Evolutionary conservation across 2,888 invertebrate species (phyloP).

Genomic region (Hyposoter didymator): DNA sequence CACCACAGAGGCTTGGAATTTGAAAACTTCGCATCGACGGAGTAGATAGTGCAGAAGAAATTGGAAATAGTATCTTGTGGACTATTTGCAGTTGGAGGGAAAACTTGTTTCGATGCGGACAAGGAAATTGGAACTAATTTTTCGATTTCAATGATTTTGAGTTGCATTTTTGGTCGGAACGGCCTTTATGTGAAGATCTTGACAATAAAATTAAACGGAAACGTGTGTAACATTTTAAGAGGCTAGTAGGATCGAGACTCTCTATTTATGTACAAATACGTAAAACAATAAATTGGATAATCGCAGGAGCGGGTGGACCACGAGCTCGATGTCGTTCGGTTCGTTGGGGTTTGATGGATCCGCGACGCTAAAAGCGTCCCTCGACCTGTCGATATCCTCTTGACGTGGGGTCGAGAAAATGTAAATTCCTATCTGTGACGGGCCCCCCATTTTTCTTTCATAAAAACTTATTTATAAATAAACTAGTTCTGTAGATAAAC

Average conservation of each 20-base stretch:
- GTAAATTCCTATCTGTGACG: conserved; percentile 55
- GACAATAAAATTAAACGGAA: conserved; percentile 77
- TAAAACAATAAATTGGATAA: conserved; percentile 51
- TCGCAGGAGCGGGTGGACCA: conserved; percentile 34
- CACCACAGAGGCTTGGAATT: no score
- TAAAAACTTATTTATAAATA: conserved; percentile 12
- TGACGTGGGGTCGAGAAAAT: conserved; percentile 45
- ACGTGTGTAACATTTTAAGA: conserved; percentile 74
- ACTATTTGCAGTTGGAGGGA: no score
- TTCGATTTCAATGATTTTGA: background rate
- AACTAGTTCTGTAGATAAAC: background rate
- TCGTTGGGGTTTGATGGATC: conserved; percentile 67
- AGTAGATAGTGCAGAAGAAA: no score
- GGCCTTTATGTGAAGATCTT: conserved; percentile 66
- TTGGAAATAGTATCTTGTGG: no score
- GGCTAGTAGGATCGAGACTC: conserved; percentile 54
- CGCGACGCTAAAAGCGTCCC: conserved; percentile 78
- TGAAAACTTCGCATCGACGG: no score
- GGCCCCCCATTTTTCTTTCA: conserved; percentile 13
- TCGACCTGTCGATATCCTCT: conserved; percentile 69
- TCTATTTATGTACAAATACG: conserved; percentile 36
- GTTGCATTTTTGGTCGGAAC: background rate
- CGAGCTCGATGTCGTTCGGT: conserved; percentile 56
- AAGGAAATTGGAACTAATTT: background rate
- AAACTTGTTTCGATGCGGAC: no score